Percentiles rank a stretch among this genome's conserved stretches.
phyloP scores from a whole-genome alignment of 1,140 invertebrate genomes.

The Eumeta japonica region DNA sequence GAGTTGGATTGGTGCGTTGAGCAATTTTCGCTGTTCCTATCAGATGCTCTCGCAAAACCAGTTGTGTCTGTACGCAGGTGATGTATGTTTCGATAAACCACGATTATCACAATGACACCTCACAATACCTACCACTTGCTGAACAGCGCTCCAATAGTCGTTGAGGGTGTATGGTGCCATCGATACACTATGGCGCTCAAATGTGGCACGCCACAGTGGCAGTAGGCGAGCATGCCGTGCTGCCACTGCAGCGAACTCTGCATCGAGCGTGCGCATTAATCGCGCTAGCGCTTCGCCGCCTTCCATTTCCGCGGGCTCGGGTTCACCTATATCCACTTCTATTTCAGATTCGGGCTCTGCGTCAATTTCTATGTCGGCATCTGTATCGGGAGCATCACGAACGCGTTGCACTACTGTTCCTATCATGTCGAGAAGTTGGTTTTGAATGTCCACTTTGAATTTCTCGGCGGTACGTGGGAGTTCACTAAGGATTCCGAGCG shows the following conservation, averaged over 20 bases:
- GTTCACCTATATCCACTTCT: conserved; percentile 21
- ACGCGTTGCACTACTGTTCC: conserved; percentile 74
- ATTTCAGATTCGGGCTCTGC: conserved; percentile 28
- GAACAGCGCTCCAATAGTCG: conserved; percentile 87
- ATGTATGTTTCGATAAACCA: too few relatives aligned
- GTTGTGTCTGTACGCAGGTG: too few relatives aligned
- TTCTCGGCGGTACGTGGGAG: too few relatives aligned
- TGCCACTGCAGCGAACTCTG: conserved; percentile 34
- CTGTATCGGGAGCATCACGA: too few relatives aligned
- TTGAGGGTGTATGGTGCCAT: conserved; percentile 70
- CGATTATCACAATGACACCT: too few relatives aligned
- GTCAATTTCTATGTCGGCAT: too few relatives aligned
- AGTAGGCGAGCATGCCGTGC: conserved; percentile 35
- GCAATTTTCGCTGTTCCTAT: too few relatives aligned
- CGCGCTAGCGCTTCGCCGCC: conserved; percentile 28
- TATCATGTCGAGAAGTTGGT: conserved; percentile 75
- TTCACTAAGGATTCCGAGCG: too few relatives aligned
- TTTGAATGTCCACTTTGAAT: conserved; percentile 79
- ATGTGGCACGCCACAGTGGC: conserved; percentile 38
- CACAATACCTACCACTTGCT: conserved; percentile 73
- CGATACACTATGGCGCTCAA: conserved; percentile 23
- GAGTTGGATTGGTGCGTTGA: too few relatives aligned
- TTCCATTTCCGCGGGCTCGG: conserved; percentile 20
- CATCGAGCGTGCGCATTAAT: conserved; percentile 26
- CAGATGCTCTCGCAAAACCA: too few relatives aligned